A percentile compares a stretch with the other conserved stretches of the same genome.
Conservation (phyloP, 2,113 vertebrate genomes). For the Ophiodon elongatus region DNA sequence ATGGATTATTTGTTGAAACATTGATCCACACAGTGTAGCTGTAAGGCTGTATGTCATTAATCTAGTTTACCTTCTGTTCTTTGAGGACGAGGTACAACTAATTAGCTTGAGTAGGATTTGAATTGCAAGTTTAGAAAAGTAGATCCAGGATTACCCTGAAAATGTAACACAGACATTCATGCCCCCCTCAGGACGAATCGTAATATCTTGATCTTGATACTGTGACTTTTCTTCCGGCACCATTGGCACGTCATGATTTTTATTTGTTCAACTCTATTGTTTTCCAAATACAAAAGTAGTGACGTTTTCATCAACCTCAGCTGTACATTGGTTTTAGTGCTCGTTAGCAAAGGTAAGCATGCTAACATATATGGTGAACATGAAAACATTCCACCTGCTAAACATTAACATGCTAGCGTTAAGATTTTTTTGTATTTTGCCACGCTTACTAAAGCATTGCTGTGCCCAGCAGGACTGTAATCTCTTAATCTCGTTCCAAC, state of each 20-base stretch:
- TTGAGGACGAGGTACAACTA: constrained; percentile 28
- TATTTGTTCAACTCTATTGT: neutral
- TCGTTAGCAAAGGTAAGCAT: neutral
- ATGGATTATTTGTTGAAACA: constrained; percentile 70
- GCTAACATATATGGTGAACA: neutral
- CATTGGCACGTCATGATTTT: neutral
- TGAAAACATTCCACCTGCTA: neutral
- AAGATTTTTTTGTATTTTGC: neutral
- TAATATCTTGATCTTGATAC: neutral
- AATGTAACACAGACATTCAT: neutral
- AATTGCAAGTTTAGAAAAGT: constrained; percentile 8
- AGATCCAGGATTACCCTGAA: neutral
- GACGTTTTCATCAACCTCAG: neutral
- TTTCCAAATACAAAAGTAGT: neutral
- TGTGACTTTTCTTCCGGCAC: neutral
- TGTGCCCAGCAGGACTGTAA: neutral
- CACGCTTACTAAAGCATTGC: neutral
- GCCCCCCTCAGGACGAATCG: neutral
- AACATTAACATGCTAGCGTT: neutral
- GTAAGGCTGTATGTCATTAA: constrained; percentile 37
- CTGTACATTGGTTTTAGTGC: neutral
- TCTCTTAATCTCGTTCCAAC: neutral
- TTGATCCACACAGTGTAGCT: constrained; percentile 51
- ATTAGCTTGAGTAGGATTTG: constrained; percentile 8
- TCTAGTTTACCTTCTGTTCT: constrained; percentile 25